phyloP scores from a whole-genome alignment of 2,113 vertebrate species.

The Bos javanicus region DNA sequence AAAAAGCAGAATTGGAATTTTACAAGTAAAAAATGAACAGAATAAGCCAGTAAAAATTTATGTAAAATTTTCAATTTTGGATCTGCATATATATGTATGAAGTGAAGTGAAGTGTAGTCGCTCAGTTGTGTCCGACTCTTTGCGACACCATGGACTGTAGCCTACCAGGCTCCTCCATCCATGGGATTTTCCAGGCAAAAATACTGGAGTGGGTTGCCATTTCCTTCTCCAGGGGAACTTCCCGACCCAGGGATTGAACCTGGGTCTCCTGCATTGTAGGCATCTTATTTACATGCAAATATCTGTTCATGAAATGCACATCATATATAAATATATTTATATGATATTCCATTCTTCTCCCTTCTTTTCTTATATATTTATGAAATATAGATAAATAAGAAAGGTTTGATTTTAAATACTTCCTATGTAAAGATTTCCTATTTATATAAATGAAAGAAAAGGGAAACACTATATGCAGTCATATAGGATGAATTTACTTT shows the following conservation, averaged over 20 bases:
- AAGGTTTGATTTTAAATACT: background rate
- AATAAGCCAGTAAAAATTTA: background rate
- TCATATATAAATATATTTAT: background rate
- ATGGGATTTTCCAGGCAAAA: no score
- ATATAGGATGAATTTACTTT: background rate
- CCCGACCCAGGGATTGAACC: no score
- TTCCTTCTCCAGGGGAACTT: no score
- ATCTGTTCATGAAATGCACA: background rate
- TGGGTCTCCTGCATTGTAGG: accelerated
- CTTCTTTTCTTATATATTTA: background rate
- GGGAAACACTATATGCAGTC: background rate
- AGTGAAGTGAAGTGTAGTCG: no score
- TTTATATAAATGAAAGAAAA: background rate
- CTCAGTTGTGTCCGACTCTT: no score
- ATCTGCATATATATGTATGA: background rate
- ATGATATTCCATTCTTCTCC: background rate
- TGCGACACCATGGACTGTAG: no score
- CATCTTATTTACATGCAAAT: background rate
- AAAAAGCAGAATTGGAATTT: background rate
- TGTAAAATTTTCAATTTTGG: background rate
- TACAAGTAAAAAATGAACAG: background rate
- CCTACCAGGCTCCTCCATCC: accelerated
- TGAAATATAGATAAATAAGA: background rate
- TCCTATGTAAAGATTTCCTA: background rate
- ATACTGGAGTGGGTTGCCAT: no score